phyloP scores from a whole-genome alignment of 2,113 vertebrate genomes.

The Microcebus griseorufus region DNA sequence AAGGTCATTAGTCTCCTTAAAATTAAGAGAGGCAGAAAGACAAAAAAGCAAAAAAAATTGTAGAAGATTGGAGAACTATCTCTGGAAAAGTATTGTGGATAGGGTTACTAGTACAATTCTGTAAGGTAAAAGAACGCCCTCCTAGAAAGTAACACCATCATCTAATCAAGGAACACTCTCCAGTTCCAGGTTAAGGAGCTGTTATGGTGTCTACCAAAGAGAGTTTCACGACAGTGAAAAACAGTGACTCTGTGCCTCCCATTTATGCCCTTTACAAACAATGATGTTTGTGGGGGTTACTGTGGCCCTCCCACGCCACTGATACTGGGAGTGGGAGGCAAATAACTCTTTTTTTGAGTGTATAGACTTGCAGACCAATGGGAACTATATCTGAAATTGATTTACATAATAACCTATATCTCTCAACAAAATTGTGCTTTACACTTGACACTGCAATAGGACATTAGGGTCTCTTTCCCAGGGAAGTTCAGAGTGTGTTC shows the following conservation, averaged over 20 bases:
- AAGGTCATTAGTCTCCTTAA: background rate
- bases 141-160: background rate
- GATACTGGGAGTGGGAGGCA: background rate
- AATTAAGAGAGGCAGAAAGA: background rate
- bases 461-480: background rate
- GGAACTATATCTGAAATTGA: background rate
- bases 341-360: background rate
- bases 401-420: background rate
- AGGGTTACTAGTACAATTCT: background rate
- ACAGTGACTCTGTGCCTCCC: background rate
- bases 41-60: background rate
- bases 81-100: background rate
- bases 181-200: background rate
- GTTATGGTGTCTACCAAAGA: accelerated
- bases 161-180: background rate
- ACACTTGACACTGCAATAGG: background rate
- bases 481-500: accelerated
- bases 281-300: background rate
- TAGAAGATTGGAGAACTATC: background rate
- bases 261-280: background rate
- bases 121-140: background rate
- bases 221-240: no score
- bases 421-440: background rate
- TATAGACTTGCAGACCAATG: background rate
- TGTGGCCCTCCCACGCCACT: accelerated